phyloP scores from a whole-genome alignment of 2,797 vertebrate genomes.

The Crenuchus spilurus region DNA sequence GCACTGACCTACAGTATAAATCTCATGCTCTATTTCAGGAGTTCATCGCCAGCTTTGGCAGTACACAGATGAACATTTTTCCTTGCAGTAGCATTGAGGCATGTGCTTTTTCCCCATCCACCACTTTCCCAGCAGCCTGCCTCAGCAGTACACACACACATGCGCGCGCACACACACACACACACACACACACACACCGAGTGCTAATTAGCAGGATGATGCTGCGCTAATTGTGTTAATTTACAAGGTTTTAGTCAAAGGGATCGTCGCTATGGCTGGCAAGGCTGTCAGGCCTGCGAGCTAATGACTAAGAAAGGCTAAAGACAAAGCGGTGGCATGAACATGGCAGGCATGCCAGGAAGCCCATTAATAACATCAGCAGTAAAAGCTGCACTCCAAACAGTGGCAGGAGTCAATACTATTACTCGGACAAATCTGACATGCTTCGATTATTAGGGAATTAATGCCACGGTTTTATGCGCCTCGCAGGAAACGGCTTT shows the following conservation, averaged over 20 bases:
- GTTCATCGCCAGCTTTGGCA: slow-evolving; percentile 38
- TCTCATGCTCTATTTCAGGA: neutral
- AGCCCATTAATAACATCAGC: slow-evolving; percentile 49
- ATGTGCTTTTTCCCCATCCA: slow-evolving; percentile 84
- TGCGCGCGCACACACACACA: slow-evolving; percentile 65
- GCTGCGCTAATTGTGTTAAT: slow-evolving; percentile 99
- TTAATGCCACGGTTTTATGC: slow-evolving; percentile 18
- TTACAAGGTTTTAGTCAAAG: slow-evolving; percentile 99
- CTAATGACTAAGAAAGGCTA: slow-evolving; percentile 90
- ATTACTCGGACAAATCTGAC: slow-evolving; percentile 33
- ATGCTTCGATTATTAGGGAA: slow-evolving; percentile 22
- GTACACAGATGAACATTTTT: slow-evolving; percentile 74
- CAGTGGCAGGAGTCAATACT: slow-evolving; percentile 36
- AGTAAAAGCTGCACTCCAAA: slow-evolving; percentile 37
- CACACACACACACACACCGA: slow-evolving; percentile 83
- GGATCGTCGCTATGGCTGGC: slow-evolving; percentile 89
- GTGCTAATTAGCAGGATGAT: slow-evolving; percentile 98
- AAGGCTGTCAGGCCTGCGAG: slow-evolving; percentile 88
- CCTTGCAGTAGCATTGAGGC: slow-evolving; percentile 82
- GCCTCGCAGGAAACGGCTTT: slow-evolving; percentile 32
- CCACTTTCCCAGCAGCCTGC: slow-evolving; percentile 86
- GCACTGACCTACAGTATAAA: slow-evolving; percentile 13
- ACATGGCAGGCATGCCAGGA: slow-evolving; percentile 54
- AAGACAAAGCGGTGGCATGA: slow-evolving; percentile 79
- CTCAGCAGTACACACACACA: slow-evolving; percentile 83